These are phyloP conservation scores for Nematostella vectensis DNA, from an alignment of 92 coral and sea anemone genomes.

Conservation along the genomic window DNA sequence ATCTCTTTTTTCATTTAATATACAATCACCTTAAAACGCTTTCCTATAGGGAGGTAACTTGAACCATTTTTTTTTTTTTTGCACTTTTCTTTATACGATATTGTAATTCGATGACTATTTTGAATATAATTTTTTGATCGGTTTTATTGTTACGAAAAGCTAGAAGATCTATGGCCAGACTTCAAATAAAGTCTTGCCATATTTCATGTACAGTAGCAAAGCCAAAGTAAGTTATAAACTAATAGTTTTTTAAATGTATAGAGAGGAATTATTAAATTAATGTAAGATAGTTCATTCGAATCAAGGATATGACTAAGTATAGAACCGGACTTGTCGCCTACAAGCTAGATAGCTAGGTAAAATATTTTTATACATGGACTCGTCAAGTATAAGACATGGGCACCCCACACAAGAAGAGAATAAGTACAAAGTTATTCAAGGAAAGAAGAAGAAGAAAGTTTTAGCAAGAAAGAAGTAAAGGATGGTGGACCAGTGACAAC, in stretches of 20 bases:
- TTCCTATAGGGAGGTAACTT: no score
- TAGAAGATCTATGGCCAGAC: slow-evolving; percentile 1
- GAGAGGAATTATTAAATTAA: background rate
- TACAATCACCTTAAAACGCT: no score
- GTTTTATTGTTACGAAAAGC: background rate
- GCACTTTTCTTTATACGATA: no score
- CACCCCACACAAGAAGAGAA: background rate
- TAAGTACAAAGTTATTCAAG: background rate
- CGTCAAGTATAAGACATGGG: background rate
- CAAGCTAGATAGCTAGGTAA: background rate
- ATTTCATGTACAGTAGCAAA: background rate
- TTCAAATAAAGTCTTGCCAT: background rate
- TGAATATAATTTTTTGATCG: no score
- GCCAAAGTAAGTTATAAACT: background rate
- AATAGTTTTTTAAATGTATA: background rate
- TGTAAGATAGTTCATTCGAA: background rate
- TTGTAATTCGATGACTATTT: no score
- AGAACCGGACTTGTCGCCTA: slow-evolving; percentile 4
- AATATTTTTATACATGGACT: slow-evolving; percentile 6
- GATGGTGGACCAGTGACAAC: slow-evolving; percentile 1
- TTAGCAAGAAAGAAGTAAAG: background rate
- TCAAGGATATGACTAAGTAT: slow-evolving; percentile 10
- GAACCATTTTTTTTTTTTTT: no score
- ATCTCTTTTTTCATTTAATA: no score
- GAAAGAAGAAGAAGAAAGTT: background rate